Percentiles rank a stretch among this genome's conserved stretches.
Conservation (phyloP, 2,113 vertebrate species). For the Mugil cephalus region DNA sequence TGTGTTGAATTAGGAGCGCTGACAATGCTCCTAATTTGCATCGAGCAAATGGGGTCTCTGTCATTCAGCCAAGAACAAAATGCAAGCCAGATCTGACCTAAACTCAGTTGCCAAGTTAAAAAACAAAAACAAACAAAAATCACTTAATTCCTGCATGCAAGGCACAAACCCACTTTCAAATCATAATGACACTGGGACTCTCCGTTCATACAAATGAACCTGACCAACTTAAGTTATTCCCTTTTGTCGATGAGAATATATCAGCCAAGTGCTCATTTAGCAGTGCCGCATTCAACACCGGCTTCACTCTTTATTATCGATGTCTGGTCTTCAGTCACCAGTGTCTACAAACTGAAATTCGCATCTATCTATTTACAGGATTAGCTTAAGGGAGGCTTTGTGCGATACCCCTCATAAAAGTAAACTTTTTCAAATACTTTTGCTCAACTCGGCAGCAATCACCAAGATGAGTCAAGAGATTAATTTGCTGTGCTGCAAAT, state of each 20-base stretch:
- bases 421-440: background rate
- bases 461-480: constrained; percentile 18
- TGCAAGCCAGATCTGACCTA: constrained; percentile 49
- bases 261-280: constrained; percentile 9
- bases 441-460: constrained; percentile 1
- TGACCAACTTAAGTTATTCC: background rate
- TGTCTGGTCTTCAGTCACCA: too few relatives aligned
- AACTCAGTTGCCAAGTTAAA: constrained; percentile 35
- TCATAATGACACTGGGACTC: background rate
- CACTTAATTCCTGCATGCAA: constrained; percentile 7
- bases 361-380: constrained; percentile 12
- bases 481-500: constrained; percentile 8
- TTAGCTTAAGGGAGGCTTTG: constrained; percentile 2
- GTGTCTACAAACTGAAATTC: too few relatives aligned
- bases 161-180: constrained; percentile 2
- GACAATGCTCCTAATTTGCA: constrained; percentile 74
- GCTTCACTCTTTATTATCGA: constrained; percentile 13
- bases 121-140: constrained; percentile 7
- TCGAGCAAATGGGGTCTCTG: constrained; percentile 72
- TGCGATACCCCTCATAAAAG: background rate
- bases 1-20: constrained; percentile 58
- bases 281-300: background rate
- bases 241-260: constrained; percentile 6
- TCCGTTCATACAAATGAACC: constrained; percentile 40
- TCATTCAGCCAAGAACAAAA: constrained; percentile 75